phyloP scores from a whole-genome alignment of 2,797 vertebrate genomes.

The Pseudochaenichthys georgianus region DNA sequence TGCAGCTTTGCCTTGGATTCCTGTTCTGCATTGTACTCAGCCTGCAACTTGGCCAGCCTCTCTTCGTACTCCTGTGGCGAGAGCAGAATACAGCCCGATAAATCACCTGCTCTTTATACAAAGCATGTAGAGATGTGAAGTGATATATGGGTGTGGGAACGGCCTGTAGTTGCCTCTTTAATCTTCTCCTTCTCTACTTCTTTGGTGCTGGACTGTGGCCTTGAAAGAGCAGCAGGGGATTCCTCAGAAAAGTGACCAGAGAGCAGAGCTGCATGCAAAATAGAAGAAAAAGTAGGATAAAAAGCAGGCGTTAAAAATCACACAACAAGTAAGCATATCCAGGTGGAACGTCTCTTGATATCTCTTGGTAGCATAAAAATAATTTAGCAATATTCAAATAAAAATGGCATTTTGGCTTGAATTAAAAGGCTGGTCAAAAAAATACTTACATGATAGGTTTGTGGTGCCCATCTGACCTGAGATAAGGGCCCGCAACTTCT shows the following conservation, averaged over 20 bases:
- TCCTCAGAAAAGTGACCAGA: slow-evolving; percentile 56
- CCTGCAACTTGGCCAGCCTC: slow-evolving; percentile 87
- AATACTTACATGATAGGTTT: slow-evolving; percentile 76
- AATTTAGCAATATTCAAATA: background rate
- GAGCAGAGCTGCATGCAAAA: slow-evolving; percentile 61
- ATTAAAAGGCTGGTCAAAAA: background rate
- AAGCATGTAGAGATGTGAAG: slow-evolving; percentile 9
- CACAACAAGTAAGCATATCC: background rate
- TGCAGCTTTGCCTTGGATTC: slow-evolving; percentile 87
- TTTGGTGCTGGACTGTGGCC: slow-evolving; percentile 63
- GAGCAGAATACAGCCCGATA: slow-evolving; percentile 23
- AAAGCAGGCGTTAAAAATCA: background rate
- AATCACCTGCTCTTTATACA: slow-evolving; percentile 33
- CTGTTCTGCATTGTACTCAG: slow-evolving; percentile 89
- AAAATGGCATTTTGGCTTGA: background rate
- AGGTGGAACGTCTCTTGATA: background rate
- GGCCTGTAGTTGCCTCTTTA: slow-evolving; percentile 83
- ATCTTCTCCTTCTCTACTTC: slow-evolving; percentile 90
- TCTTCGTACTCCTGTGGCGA: slow-evolving; percentile 88
- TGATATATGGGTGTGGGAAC: slow-evolving; percentile 45
- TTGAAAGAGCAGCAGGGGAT: slow-evolving; percentile 44
- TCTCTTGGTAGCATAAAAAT: background rate
- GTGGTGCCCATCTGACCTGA: slow-evolving; percentile 80
- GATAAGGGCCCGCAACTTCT: slow-evolving; percentile 86
- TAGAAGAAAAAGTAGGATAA: background rate